Conservation (phyloP, 2,113 vertebrate species). For the Varanus salvator region DNA sequence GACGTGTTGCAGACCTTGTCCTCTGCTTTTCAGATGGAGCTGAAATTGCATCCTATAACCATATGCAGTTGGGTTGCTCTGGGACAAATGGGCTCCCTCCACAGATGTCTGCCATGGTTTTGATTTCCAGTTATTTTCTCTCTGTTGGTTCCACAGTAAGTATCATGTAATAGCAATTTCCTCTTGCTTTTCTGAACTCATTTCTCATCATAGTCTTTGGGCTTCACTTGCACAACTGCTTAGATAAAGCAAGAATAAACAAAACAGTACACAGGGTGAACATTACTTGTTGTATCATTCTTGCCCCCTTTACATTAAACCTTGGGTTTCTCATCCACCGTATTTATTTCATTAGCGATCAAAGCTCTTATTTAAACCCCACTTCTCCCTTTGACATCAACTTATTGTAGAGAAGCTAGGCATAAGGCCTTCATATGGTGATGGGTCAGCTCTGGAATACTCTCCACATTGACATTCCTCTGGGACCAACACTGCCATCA, state of each 20-base stretch:
- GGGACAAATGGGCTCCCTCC: neutral
- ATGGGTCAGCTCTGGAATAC: neutral
- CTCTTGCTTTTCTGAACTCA: neutral
- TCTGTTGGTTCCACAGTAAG: neutral
- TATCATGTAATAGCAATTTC: neutral
- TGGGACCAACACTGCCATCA: neutral
- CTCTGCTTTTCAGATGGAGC: neutral
- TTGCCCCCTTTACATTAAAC: neutral
- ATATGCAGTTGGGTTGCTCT: neutral
- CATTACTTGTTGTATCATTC: neutral
- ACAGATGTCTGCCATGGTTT: neutral
- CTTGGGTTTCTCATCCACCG: neutral
- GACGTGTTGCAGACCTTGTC: neutral
- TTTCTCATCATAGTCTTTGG: neutral
- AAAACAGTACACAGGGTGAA: neutral
- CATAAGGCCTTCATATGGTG: neutral
- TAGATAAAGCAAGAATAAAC: neutral
- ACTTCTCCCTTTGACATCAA: neutral
- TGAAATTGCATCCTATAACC: neutral
- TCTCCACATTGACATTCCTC: neutral
- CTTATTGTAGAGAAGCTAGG: neutral
- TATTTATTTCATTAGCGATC: neutral
- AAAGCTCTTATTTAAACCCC: neutral
- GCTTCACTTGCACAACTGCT: neutral
- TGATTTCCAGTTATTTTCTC: neutral